These are phyloP conservation scores for Penaeus chinensis DNA, from an alignment of 1,140 invertebrate genomes.

Conservation along the genomic window DNA sequence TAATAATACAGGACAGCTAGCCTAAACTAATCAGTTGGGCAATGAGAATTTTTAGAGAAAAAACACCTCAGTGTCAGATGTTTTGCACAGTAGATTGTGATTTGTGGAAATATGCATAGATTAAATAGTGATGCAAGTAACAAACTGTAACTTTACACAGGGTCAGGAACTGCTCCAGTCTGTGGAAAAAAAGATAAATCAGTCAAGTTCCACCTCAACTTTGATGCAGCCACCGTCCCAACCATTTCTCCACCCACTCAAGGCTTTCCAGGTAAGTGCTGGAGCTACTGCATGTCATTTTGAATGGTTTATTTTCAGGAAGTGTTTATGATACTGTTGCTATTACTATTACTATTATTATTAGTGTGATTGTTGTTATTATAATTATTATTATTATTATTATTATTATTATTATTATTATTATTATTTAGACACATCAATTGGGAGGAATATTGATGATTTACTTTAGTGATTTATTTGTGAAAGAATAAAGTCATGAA, in stretches of 20 bases:
- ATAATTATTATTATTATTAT: too few relatives aligned
- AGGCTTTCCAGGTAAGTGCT: slow-evolving; percentile 38
- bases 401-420: too few relatives aligned
- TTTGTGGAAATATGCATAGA: not conserved
- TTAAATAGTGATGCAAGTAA: not conserved
- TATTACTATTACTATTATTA: too few relatives aligned
- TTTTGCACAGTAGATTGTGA: not conserved
- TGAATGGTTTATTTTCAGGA: not conserved
- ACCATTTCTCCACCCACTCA: slow-evolving; percentile 51
- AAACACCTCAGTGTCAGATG: too few relatives aligned
- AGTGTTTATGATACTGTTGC: not conserved
- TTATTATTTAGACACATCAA: too few relatives aligned
- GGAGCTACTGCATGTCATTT: not conserved
- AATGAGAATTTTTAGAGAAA: too few relatives aligned
- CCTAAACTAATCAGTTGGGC: too few relatives aligned
- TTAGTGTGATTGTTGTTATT: too few relatives aligned
- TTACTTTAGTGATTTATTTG: too few relatives aligned
- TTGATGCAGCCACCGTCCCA: slow-evolving; percentile 43
- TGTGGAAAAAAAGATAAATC: slow-evolving; percentile 23
- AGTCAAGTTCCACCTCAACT: not conserved
- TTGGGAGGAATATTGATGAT: too few relatives aligned
- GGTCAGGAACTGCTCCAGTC: slow-evolving; percentile 42
- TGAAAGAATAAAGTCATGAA: too few relatives aligned
- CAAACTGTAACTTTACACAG: not conserved
- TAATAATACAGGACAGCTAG: too few relatives aligned